Conservation (phyloP, 2,797 vertebrate genomes). For the Lateolabrax maculatus region DNA sequence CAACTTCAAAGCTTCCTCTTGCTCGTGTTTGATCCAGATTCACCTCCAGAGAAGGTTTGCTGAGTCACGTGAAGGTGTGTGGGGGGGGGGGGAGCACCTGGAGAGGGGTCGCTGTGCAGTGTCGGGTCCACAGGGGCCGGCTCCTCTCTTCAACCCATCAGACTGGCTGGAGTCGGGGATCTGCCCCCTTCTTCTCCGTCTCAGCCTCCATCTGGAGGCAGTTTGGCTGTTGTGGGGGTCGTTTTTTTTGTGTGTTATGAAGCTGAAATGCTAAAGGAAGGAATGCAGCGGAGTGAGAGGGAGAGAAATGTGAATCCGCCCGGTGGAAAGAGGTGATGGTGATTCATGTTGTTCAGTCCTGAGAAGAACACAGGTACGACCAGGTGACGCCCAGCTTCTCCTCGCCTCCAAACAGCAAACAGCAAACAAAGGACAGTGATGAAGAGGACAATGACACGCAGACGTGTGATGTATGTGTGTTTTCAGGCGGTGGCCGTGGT, state of each 20-base stretch:
- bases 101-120: not conserved
- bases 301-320: not conserved
- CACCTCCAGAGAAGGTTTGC: not conserved
- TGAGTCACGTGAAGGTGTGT: conserved; percentile 16
- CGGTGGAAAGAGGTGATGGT: not conserved
- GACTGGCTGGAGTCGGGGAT: conserved; percentile 66
- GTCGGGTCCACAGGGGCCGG: conserved; percentile 28
- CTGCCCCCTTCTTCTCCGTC: conserved; percentile 44
- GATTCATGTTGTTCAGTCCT: not conserved
- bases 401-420: not conserved
- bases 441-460: not conserved
- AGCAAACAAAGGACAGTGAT: not conserved
- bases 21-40: not conserved
- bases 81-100: not conserved
- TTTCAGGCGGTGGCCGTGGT: not conserved
- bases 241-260: conserved; percentile 6
- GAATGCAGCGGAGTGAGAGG: conserved; percentile 48
- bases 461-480: not conserved
- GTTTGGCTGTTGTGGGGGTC: conserved; percentile 65
- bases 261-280: conserved; percentile 28
- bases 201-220: conserved; percentile 80
- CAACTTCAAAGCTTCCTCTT: not conserved
- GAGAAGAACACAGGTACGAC: not conserved
- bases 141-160: not conserved
- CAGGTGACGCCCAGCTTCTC: not conserved